These are phyloP conservation scores for Agelaius tricolor DNA, from an alignment of 2,113 vertebrate species.

Conservation along the genomic window DNA sequence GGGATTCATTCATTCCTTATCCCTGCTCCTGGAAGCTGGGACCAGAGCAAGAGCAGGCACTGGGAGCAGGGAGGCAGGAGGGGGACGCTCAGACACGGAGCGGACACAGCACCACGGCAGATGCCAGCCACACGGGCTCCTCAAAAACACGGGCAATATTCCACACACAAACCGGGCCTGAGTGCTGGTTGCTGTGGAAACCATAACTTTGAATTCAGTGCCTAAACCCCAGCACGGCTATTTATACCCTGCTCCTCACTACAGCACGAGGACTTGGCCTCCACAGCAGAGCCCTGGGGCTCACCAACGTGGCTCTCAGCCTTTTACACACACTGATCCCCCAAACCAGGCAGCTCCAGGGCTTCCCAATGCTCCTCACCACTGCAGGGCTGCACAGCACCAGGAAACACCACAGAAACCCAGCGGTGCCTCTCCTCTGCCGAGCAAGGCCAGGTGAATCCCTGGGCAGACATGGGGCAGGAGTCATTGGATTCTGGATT, in stretches of 20 bases:
- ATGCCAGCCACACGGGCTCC: background rate
- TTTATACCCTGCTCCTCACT: constrained; percentile 37
- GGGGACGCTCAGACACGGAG: background rate
- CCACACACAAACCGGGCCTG: background rate
- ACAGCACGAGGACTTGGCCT: background rate
- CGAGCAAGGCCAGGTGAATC: background rate
- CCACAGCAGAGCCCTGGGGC: background rate
- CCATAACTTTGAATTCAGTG: constrained; percentile 66
- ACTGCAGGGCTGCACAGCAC: background rate
- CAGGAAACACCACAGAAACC: too few species aligned
- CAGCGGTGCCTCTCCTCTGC: background rate
- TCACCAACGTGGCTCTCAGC: background rate
- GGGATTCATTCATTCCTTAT: accelerated
- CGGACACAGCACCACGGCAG: background rate
- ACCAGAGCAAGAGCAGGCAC: accelerated
- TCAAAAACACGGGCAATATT: background rate
- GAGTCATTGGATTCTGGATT: background rate
- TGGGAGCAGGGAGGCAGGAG: background rate
- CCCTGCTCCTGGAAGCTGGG: background rate
- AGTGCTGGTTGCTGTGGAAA: constrained; percentile 69
- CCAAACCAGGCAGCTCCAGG: background rate
- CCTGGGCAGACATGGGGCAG: background rate
- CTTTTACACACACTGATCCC: accelerated
- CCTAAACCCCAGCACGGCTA: constrained; percentile 43
- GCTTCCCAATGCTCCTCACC: background rate